Base-by-base conservation (phyloP, 2,113 vertebrate genomes). In the Dascyllus trimaculatus region DNA sequence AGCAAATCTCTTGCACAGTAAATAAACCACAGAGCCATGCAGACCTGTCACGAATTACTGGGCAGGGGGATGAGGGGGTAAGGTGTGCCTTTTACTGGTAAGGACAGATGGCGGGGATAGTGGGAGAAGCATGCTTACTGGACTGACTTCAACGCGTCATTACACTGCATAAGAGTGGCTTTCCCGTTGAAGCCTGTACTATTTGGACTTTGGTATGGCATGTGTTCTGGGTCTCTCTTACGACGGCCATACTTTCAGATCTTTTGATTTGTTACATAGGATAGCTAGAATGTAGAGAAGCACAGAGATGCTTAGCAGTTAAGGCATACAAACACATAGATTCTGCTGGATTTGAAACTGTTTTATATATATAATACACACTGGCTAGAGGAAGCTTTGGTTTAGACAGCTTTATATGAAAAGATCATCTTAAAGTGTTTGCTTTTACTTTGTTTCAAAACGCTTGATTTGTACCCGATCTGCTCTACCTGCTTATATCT, bases 21-120 rank as follows among this genome's bases (percentile, higher is more conserved):
- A 78, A 52, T 40, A 71, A 78, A 74, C 62, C 68, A 32, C 75
- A 75, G 65, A 78, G 68, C 60, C 78, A 45, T 74, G 85, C 57
- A 71, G 71, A 85, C 60, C 51, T 76, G 83, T 71, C 71, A 58
- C 72, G 45, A 49, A 74, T 19, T n/a, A 62, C 68, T 57, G 71
- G 67, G 26, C 10, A n/a, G 62, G 59, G 72, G n/a, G 61, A 35
- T 38, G 29, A 60, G 60, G 57, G n/a, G 73, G 60, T 65, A 18
- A 95, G 96, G 95, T 95, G 96, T 97, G 96, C 96, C 96, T 98
- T 97, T 95, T 93, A 91, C 93, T 92, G 92, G 94, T 92, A 76
- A 79, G 67, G 87, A 79, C 95, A 94, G 94, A 93, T 81, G 81
- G 70, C 58, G 81, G 59, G 57, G 22, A 86, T 90, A 88, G 92